Conservation (phyloP, 2,888 invertebrate genomes). For the Rhagonycha fulva region DNA sequence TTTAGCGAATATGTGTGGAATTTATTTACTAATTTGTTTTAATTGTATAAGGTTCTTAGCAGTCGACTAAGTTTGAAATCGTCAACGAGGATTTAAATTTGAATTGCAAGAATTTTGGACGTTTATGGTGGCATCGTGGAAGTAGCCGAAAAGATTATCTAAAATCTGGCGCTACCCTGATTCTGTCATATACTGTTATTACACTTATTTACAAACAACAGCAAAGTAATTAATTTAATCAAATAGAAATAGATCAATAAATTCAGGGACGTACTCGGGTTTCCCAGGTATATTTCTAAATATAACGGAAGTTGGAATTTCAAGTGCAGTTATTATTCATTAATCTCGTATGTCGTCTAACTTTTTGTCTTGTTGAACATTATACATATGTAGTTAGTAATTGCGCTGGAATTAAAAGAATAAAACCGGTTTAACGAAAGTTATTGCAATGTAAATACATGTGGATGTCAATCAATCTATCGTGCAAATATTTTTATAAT, state of each 20-base stretch:
- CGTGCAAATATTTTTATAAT: neutral
- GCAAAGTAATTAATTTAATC: constrained; percentile 24
- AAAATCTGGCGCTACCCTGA: neutral
- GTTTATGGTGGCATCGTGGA: neutral
- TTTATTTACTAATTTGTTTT: neutral
- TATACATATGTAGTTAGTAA: constrained; percentile 1
- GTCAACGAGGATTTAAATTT: neutral
- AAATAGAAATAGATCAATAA: constrained; percentile 27
- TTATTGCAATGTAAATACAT: neutral
- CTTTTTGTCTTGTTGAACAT: neutral
- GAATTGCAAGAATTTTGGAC: neutral
- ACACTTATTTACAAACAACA: constrained; percentile 18
- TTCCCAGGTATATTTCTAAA: constrained; percentile 30
- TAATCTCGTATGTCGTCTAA: constrained; percentile 11
- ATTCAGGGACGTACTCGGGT: constrained; percentile 28
- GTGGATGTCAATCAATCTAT: neutral
- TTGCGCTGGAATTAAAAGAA: neutral
- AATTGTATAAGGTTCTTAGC: neutral
- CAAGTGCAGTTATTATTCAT: constrained; percentile 19
- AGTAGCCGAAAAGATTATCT: neutral
- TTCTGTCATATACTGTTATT: neutral
- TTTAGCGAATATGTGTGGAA: neutral
- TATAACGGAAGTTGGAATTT: constrained; percentile 26
- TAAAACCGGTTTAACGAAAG: neutral
- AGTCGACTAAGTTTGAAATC: neutral